phyloP scores from a whole-genome alignment of 2,888 invertebrate genomes.

The Keiferia lycopersicella region DNA sequence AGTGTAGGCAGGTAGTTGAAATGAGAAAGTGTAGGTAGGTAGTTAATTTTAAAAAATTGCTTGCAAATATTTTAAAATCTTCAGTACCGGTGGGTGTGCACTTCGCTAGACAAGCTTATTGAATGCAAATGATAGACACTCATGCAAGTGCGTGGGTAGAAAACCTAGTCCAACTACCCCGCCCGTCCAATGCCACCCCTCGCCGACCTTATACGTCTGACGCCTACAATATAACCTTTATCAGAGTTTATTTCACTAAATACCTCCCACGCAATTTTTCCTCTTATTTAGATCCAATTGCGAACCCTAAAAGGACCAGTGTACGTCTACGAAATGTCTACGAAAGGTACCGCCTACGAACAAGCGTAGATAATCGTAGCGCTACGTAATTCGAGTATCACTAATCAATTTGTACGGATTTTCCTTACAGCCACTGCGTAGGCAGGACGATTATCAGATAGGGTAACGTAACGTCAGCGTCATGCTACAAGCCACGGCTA shows the following conservation, averaged over 20 bases:
- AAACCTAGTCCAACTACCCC: conserved; percentile 5
- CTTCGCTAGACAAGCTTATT: not conserved
- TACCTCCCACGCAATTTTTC: not conserved
- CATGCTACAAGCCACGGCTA: conserved; percentile 32
- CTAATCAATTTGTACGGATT: conserved; percentile 17
- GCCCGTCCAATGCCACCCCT: not conserved
- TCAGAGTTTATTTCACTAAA: not conserved
- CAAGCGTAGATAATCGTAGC: not conserved
- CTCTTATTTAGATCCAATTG: not conserved
- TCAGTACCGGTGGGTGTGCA: not conserved
- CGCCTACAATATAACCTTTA: conserved; percentile 18
- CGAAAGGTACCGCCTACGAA: not conserved
- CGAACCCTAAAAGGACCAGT: not conserved
- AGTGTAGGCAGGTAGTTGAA: too few species aligned
- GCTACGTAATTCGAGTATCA: not conserved
- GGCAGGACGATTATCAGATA: conserved; percentile 19
- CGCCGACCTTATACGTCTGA: conserved; percentile 1
- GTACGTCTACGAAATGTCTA: not conserved
- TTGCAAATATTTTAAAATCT: not conserved
- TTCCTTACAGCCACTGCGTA: conserved; percentile 9
- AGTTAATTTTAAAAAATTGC: not conserved
- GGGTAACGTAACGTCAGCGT: conserved; percentile 34
- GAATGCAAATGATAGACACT: not conserved
- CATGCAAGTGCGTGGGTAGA: conserved; percentile 7
- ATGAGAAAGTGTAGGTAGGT: not conserved